A percentile compares a stretch with the other conserved stretches of the same genome.
phyloP scores from a whole-genome alignment of 1,140 invertebrate species.

The Eumeta japonica region DNA sequence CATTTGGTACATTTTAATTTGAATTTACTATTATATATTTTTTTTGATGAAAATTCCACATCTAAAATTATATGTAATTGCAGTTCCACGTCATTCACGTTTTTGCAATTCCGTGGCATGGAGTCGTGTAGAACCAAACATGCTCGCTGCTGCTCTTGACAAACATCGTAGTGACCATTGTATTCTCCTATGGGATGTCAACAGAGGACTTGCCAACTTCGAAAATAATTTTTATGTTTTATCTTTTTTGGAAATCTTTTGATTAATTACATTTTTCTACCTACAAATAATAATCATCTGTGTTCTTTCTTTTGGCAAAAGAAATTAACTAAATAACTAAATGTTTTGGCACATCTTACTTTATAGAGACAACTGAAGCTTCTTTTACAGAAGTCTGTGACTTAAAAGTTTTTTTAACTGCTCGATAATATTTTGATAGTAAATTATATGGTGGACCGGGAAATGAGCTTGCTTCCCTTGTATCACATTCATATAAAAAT shows the following conservation, averaged over 20 bases:
- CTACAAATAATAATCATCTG: background rate
- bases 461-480: no score
- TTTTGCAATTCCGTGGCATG: conserved; percentile 86
- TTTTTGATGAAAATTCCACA: no score
- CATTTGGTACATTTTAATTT: conserved; percentile 65
- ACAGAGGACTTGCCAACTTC: conserved; percentile 47
- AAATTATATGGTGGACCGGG: no score
- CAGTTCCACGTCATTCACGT: conserved; percentile 76
- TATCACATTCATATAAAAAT: no score
- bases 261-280: background rate
- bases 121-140: conserved; percentile 81
- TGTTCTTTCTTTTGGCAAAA: background rate
- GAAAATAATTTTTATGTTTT: conserved; percentile 30
- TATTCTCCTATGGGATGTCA: conserved; percentile 78
- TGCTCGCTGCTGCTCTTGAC: conserved; percentile 83
- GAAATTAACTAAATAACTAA: background rate
- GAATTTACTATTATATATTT: no score
- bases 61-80: conserved; percentile 18
- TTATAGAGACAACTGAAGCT: no score
- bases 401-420: no score
- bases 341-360: background rate
- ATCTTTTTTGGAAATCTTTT: background rate
- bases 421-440: no score
- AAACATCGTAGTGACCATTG: conserved; percentile 82
- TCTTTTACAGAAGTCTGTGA: no score